A percentile compares a stretch with the other conserved stretches of the same genome.
Conservation (phyloP, 1,140 invertebrate species). For the Stratiolaelaps scimitus region DNA sequence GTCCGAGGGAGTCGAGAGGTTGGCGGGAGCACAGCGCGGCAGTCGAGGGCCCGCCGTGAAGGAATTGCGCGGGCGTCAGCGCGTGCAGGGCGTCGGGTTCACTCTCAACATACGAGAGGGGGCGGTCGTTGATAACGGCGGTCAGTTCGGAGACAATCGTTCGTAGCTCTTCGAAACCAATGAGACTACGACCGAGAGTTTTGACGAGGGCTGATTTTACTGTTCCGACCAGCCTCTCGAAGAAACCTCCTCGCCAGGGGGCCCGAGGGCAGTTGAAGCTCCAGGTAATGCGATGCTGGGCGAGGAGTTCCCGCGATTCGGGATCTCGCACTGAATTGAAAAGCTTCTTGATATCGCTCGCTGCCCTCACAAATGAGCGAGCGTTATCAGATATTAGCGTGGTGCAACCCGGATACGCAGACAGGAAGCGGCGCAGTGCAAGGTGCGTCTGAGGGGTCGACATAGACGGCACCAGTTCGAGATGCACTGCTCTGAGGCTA, state of each 20-base stretch:
- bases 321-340: background rate
- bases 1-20: no score
- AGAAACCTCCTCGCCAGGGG: constrained; percentile 23
- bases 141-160: constrained; percentile 35
- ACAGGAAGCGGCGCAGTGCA: no score
- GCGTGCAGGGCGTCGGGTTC: constrained; percentile 35
- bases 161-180: constrained; percentile 27
- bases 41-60: constrained; percentile 29
- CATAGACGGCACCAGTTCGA: no score
- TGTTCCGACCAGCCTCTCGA: background rate
- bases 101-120: constrained; percentile 35
- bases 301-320: no score
- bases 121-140: constrained; percentile 35
- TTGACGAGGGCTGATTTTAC: constrained; percentile 26
- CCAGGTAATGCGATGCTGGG: background rate
- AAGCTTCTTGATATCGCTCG: background rate
- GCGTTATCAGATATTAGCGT: constrained; percentile 5
- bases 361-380: constrained; percentile 15
- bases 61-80: constrained; percentile 37
- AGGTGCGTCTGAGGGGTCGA: no score
- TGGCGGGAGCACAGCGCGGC: no score
- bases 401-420: no score
- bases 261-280: constrained; percentile 10
- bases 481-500: no score
- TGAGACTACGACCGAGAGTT: background rate